phyloP scores from a whole-genome alignment of 2,113 vertebrate species.

The Erythrocebus patas region DNA sequence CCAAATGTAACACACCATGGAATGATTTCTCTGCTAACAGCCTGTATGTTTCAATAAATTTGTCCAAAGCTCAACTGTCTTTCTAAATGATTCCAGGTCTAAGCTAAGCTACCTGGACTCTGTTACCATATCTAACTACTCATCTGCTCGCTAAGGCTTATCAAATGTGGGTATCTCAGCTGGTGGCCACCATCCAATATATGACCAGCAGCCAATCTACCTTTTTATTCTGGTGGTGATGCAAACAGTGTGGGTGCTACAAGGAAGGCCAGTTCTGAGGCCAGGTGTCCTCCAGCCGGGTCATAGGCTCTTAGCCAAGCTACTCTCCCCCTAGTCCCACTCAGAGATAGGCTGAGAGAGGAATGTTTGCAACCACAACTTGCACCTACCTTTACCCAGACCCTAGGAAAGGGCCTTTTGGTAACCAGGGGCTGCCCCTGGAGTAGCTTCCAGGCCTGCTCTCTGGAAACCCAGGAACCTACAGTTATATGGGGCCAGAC shows the following conservation, averaged over 20 bases:
- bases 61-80: slow-evolving; percentile 42
- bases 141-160: background rate
- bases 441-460: background rate
- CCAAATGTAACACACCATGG: slow-evolving; percentile 72
- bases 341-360: background rate
- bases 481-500: background rate
- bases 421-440: background rate
- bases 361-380: background rate
- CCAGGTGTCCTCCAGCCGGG: background rate
- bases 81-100: slow-evolving; percentile 49
- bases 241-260: background rate
- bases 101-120: background rate
- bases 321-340: too few species aligned
- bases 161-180: background rate
- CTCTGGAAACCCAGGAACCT: background rate
- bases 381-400: background rate
- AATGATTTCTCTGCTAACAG: slow-evolving; percentile 79
- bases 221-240: background rate
- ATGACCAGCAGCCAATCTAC: background rate
- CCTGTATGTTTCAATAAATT: slow-evolving; percentile 75
- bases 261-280: background rate
- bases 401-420: background rate
- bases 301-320: background rate
- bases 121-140: background rate
- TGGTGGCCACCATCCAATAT: background rate